Base-by-base conservation (phyloP, 2,113 vertebrate species). In the Syrrhaptes paradoxus region DNA sequence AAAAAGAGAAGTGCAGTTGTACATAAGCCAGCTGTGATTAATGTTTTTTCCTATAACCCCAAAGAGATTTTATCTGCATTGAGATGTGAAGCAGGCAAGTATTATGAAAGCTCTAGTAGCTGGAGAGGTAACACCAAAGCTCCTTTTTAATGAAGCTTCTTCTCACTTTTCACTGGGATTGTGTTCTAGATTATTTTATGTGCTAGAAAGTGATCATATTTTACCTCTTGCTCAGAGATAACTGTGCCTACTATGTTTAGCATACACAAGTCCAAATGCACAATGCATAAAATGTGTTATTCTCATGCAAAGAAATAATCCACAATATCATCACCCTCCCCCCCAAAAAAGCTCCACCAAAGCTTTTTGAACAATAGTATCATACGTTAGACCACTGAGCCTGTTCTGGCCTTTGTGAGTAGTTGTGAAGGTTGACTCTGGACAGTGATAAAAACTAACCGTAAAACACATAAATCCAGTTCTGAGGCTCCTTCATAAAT, bases 281-380 rank as follows among this genome's bases (percentile, higher is more conserved):
- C 18, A 59, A 38, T 26, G 32, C 11, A 70, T 26, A 54, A 85
- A 82, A 58, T 3, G 7, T 13, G 20, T 24, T 91, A 67, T 41
- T 34, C 21, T 84, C 29, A 28, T 17, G 36, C 41, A 94, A 74
- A 68, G 13, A 78, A 92, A 77, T 21, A 63, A 75, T 48, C 8
- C 21, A 81, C 21, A 62, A 5, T 46, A 62, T 20, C 38, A 75
- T 31, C 20, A 52, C 3, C 3, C 8, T 4, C 1, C 4, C 7
- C 2, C 0, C 1, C 9, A 24, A 49, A 51, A 41, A 34, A 16
- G 8, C 4, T 12, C 55, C 10, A 62, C 17, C 22, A 1, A 54
- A 57, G 25, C 22, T 79, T 82, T 94, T 58, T 80, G 13, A 73
- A 73, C 41, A 46, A 21, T 5, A 65, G 7, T 26, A 62, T 90